Percentiles rank a stretch among this genome's conserved stretches.
Conservation (phyloP, 35 echinoderm and acorn worm species). For the Amphiura filiformis region DNA sequence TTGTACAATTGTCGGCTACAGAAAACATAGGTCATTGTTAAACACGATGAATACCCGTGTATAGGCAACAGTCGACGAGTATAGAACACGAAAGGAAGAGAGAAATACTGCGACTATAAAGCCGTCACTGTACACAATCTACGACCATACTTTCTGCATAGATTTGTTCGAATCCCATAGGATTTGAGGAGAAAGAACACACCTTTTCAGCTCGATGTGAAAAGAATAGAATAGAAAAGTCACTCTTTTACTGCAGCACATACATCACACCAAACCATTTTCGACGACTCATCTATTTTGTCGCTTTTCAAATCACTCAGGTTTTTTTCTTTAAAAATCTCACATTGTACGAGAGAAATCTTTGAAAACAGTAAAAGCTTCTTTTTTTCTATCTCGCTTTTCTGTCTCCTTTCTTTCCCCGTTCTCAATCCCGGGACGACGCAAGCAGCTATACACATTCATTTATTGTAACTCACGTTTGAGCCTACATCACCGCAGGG, state of each 20-base stretch:
- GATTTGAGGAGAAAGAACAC: not conserved
- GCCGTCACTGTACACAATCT: not conserved
- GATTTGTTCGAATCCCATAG: not conserved
- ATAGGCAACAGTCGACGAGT: not conserved
- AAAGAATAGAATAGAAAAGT: not conserved
- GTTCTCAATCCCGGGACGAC: too few species aligned
- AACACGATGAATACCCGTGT: not conserved
- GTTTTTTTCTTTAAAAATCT: not conserved
- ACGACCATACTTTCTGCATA: not conserved
- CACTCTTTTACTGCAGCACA: not conserved
- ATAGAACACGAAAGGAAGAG: not conserved
- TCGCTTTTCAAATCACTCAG: not conserved
- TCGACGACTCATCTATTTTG: not conserved
- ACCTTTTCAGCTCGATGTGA: not conserved
- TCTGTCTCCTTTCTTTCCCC: too few species aligned
- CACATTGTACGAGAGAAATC: not conserved
- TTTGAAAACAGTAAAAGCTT: not conserved
- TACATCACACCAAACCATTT: not conserved
- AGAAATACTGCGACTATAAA: not conserved
- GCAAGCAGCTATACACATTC: too few species aligned
- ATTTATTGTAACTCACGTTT: too few species aligned
- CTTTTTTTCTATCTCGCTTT: too few species aligned
- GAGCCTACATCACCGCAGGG: too few species aligned
- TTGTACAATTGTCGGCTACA: conserved; percentile 2
- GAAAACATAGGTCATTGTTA: conserved; percentile 15